phyloP scores from a whole-genome alignment of 2,113 vertebrate genomes.

The Phalacrocorax brasilianus region DNA sequence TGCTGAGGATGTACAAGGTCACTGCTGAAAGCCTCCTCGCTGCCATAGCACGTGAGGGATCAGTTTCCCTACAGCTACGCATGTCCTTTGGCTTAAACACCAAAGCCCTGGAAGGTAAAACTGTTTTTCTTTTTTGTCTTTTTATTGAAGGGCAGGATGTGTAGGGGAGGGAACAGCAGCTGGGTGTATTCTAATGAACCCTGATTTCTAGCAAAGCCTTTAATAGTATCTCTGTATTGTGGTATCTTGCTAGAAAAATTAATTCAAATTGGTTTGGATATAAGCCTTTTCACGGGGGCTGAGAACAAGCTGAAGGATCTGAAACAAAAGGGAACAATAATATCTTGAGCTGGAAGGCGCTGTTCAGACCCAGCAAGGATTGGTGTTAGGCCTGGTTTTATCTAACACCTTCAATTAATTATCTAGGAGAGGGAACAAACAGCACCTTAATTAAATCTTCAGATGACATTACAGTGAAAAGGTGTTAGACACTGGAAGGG shows the following conservation, averaged over 20 bases:
- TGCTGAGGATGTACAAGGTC: neutral
- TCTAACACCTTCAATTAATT: constrained; percentile 70
- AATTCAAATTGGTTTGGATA: constrained; percentile 53
- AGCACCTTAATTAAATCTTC: constrained; percentile 71
- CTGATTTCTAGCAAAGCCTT: constrained; percentile 59
- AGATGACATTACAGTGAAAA: constrained; percentile 55
- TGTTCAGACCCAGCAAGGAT: constrained; percentile 32
- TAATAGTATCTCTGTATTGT: neutral
- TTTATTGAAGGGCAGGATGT: constrained; percentile 3
- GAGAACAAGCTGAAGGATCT: constrained; percentile 31
- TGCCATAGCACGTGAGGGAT: neutral
- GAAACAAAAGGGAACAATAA: constrained; percentile 59
- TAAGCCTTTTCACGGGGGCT: constrained; percentile 24
- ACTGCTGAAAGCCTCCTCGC: neutral
- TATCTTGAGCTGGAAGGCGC: constrained; percentile 22
- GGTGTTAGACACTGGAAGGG: constrained; percentile 50
- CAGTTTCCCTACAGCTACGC: neutral
- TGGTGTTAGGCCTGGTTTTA: constrained; percentile 30
- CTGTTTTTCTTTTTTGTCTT: constrained; percentile 9
- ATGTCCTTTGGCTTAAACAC: neutral
- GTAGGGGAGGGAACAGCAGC: constrained; percentile 9
- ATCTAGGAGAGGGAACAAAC: constrained; percentile 54
- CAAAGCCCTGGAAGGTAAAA: constrained; percentile 6
- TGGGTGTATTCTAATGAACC: constrained; percentile 13
- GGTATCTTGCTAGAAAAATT: constrained; percentile 56